Evolutionary conservation across 2,113 vertebrate species (phyloP).

Genomic region (Trinectes maculatus): DNA sequence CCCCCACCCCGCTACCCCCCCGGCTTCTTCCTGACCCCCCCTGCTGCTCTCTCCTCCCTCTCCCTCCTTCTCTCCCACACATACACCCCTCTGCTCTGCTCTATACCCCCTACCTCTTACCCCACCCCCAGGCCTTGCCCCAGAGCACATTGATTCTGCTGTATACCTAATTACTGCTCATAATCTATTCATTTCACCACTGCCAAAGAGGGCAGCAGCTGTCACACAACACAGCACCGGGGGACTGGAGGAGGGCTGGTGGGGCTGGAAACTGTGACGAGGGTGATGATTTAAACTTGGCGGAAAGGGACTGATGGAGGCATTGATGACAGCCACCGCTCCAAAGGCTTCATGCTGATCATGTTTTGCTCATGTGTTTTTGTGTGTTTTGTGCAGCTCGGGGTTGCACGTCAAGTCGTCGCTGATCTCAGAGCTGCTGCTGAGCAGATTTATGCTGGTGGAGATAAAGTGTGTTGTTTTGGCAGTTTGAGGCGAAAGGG

Average conservation of each 20-base stretch:
- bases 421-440: conserved; percentile 20
- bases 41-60: conserved; percentile 45
- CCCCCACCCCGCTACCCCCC: too few species aligned
- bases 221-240: conserved; percentile 84
- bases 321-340: conserved; percentile 21
- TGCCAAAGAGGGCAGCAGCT: conserved; percentile 96
- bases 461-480: conserved; percentile 47
- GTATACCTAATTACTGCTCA: conserved; percentile 99
- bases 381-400: conserved; percentile 3
- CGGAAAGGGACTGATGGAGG: conserved; percentile 21
- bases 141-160: conserved; percentile 99
- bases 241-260: conserved; percentile 52
- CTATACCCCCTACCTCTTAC: conserved; percentile 75
- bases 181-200: conserved; percentile 99
- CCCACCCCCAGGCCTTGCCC: conserved; percentile 91
- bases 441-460: conserved; percentile 22
- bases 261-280: conserved; percentile 32
- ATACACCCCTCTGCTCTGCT: conserved; percentile 7
- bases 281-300: conserved; percentile 42
- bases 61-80: neutral
- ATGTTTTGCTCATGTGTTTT: conserved; percentile 16
- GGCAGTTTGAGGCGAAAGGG: conserved; percentile 46
- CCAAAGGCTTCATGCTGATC: conserved; percentile 15
- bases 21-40: conserved; percentile 56
- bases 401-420: conserved; percentile 19